Percentiles rank a stretch among this genome's conserved stretches.
phyloP scores from a whole-genome alignment of 2,797 vertebrate species.

The Danio kyathit region DNA sequence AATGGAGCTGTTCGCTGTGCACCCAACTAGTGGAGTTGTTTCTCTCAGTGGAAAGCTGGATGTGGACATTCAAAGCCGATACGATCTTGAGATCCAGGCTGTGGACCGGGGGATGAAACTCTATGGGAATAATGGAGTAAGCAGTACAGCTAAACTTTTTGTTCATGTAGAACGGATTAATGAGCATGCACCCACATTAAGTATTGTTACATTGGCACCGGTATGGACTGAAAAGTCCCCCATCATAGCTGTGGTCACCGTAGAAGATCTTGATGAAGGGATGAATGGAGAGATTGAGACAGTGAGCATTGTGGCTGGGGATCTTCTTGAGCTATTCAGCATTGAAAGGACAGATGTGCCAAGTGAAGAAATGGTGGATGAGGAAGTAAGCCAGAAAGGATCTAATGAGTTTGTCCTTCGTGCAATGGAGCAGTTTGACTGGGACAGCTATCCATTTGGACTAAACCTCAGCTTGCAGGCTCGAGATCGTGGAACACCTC shows the following conservation, averaged over 20 bases:
- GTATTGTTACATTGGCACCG: constrained; percentile 82
- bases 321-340: constrained; percentile 85
- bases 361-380: constrained; percentile 7
- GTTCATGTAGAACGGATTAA: constrained; percentile 95
- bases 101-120: constrained; percentile 98
- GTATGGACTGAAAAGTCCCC: constrained; percentile 84
- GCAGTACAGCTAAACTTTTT: constrained; percentile 96
- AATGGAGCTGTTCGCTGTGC: constrained; percentile 93
- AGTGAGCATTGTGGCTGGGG: constrained; percentile 88
- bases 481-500: constrained; percentile 90
- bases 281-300: constrained; percentile 93
- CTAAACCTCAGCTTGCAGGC: constrained; percentile 94
- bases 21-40: constrained; percentile 96
- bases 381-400: background rate
- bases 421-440: constrained; percentile 82
- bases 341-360: constrained; percentile 83
- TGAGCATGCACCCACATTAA: constrained; percentile 87
- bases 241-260: constrained; percentile 86
- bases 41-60: constrained; percentile 92
- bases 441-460: constrained; percentile 86
- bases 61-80: constrained; percentile 87
- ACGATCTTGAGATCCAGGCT: constrained; percentile 93
- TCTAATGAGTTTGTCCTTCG: constrained; percentile 87
- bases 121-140: constrained; percentile 96
- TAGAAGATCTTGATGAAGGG: constrained; percentile 90